A percentile compares a stretch with the other conserved stretches of the same genome.
phyloP scores from a whole-genome alignment of 1,140 invertebrate genomes.

The Ceratosolen solmsi region DNA sequence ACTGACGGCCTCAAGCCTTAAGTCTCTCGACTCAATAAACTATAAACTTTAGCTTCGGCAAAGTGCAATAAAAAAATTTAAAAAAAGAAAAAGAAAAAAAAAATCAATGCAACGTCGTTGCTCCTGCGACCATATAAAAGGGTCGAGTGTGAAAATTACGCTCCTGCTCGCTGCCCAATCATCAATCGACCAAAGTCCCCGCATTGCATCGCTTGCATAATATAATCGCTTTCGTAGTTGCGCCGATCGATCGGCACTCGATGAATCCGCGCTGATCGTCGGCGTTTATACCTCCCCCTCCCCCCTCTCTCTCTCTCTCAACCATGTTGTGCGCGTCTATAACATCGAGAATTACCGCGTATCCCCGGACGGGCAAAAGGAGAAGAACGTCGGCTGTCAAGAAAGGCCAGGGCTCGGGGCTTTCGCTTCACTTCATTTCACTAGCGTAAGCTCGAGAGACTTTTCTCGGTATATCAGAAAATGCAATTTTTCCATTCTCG shows the following conservation, averaged over 20 bases:
- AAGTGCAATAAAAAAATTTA: no score
- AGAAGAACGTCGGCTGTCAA: not conserved
- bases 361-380: not conserved
- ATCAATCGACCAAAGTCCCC: not conserved
- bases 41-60: no score
- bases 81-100: no score
- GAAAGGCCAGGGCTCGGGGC: not conserved
- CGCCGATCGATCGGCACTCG: not conserved
- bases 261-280: not conserved
- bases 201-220: constrained; percentile 23
- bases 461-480: not conserved
- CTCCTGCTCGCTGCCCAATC: not conserved
- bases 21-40: no score
- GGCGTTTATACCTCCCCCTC: not conserved
- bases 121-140: not conserved
- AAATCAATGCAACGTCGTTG: no score
- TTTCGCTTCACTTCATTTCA: not conserved
- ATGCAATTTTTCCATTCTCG: no score
- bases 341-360: not conserved
- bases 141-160: not conserved
- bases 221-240: not conserved
- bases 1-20: no score
- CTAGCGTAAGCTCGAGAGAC: not conserved
- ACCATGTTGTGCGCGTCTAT: not conserved
- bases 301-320: constrained; percentile 46